Base-by-base conservation (phyloP, 2,888 invertebrate genomes). In the Altica lythri region DNA sequence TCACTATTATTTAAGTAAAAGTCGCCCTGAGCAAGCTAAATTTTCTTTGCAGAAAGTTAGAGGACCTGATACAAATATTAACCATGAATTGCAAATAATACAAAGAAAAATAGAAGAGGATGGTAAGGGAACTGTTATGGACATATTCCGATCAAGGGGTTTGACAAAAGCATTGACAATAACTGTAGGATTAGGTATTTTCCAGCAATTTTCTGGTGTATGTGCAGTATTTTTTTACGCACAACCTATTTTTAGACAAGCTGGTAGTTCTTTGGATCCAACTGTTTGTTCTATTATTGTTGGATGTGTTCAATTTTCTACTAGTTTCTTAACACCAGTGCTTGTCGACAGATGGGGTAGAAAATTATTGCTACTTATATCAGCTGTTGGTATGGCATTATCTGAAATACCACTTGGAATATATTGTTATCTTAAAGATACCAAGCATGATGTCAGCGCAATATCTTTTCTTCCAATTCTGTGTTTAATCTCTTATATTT, bases 121-220 rank as follows among this genome's bases (percentile, higher is more conserved):
- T 22, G 77, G 69, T 49, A 76, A 78, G 60, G 79, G 76, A 30
- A 71, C 14, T 71, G 2, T 63, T 68, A 59, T 57, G 14, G 75
- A 76, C 49, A 63, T 77, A 4, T 70, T 69, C 25, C 74, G 79
- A 66, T 83, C 85, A 3, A 82, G 83, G 51, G 81, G 86, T 18
- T 86, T 90, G 73, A 84, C 86, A 61, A 87, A 86, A 69, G 90
- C 91, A 0, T 81, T 92, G 67, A 81, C 89, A 60, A 83, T 88
- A 45, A 86, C 86, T 0, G 84, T 85, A 60, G 83, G 85, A 2
- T 79, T 93, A 54, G 86, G 90, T 37, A 77, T 84, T 60, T 88
- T 92, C 77, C 94, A 95, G 71, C 94, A 95, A 75, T 79, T 92
- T 59, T 85, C 86, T 1, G 90, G 91, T 0, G 88, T 90, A 68